Evolutionary conservation across 2,888 invertebrate genomes (phyloP).

Genomic region (Ophioninae sp.): DNA sequence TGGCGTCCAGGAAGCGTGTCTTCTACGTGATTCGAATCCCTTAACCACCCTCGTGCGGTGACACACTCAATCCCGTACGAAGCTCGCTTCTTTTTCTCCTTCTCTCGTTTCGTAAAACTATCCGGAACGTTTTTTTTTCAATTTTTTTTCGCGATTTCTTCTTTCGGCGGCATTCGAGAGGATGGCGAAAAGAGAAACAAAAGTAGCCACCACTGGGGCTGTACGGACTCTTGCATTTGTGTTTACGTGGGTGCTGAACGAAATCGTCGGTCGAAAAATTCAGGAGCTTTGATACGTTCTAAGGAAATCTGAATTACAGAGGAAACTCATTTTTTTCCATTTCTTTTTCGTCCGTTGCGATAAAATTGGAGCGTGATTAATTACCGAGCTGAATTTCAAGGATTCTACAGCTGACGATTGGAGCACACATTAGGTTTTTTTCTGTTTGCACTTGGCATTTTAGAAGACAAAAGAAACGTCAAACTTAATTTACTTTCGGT

Average conservation of each 20-base stretch:
- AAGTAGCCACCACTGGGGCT: neutral
- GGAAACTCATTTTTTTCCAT: too few relatives aligned
- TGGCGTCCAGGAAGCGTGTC: constrained; percentile 74
- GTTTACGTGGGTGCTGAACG: constrained; percentile 1
- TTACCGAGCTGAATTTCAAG: too few relatives aligned
- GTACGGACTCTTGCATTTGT: neutral
- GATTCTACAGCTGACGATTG: neutral
- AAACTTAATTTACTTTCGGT: neutral
- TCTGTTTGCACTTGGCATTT: neutral
- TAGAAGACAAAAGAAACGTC: neutral
- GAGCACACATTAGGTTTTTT: neutral
- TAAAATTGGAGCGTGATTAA: too few relatives aligned
- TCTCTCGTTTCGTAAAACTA: constrained; percentile 34
- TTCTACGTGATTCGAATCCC: constrained; percentile 74
- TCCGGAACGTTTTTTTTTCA: constrained; percentile 31
- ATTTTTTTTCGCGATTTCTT: neutral
- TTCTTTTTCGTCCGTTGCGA: too few relatives aligned
- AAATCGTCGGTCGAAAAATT: constrained; percentile 55
- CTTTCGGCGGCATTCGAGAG: constrained; percentile 35
- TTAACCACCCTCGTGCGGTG: constrained; percentile 62
- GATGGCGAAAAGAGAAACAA: constrained; percentile 25
- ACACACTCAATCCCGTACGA: constrained; percentile 58
- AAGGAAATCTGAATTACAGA: too few relatives aligned
- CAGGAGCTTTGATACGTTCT: constrained; percentile 32
- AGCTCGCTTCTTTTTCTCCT: constrained; percentile 45